Evolutionary conservation across 2,888 invertebrate genomes (phyloP), one percentile per base, ranked within the genome.

Genomic region (Scelioninae gen. 1): DNA sequence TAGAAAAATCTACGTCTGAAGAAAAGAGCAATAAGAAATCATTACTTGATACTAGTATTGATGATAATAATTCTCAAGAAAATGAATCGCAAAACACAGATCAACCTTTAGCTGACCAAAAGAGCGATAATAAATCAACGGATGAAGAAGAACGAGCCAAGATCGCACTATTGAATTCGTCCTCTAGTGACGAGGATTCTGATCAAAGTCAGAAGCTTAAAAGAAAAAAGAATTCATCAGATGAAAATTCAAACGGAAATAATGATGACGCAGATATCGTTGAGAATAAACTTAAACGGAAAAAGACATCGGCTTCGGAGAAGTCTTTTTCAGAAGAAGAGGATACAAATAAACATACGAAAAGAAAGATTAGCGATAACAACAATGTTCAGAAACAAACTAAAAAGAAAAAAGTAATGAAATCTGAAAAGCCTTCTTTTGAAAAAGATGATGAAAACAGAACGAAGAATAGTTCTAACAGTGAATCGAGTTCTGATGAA

Each of bases 141-240:
- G 0, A 45, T 45, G 6, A 13, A n/a, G 45, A 45, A 45, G 11
- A n/a, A 11, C 5, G 11, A 45, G 45, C 45, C 5, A 45, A 45
- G 11, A 5, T 8, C 4, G 45, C 45, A 45, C 45, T 45, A 8
- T 11, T 45, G 8, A 34, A 34, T 34, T 34, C 34, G 5, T 34
- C 34, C 5, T 34, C 34, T 34, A 34, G 34, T 9, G 83, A 85
- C 15, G 38, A 51, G 9, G 43, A 43, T 43, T n/a, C n/a, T n/a
- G n/a, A n/a, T n/a, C 43, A 43, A 45, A 8, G 5, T 45, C 3
- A n/a, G 15, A 13, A 45, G 45, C 8, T 5, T 40, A 40, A 8
- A 3, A 9, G 10, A 3, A 9, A 8, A 10, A 40, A 40, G 10
- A 10, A 40, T 7, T 34, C 34, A 34, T 7, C 34, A 34, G 34